Evolutionary conservation across 2,888 invertebrate species (phyloP), one percentile per base, ranked within the genome.

Genomic region (Hirtodrosophila duncani): DNA sequence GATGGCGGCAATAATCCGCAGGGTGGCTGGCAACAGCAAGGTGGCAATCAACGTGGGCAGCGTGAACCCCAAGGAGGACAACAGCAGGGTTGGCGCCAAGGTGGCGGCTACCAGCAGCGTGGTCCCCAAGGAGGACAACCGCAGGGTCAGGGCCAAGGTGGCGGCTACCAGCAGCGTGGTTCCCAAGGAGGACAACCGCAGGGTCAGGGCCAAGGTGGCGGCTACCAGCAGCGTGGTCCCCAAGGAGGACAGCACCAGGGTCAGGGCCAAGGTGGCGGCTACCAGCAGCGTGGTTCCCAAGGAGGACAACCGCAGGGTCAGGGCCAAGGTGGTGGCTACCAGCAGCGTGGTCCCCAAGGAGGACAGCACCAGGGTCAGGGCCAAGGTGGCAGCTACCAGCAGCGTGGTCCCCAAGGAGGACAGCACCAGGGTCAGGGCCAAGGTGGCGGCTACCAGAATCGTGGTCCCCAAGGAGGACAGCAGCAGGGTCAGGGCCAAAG

Each of bases 381-480:
- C n/a, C n/a, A n/a, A n/a, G 31, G 49, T 24, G 23, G 18, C 1
- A 43, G 21, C 5, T 29, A 18, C 1, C 44, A 45, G 9, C 46
- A 56, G 4, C 27, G 43, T 0, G 16, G 26, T 8, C 29, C 3
- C 13, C 44, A 9, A 2, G 34, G 7, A 10, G n/a, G n/a, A 11
- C 17, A 14, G 1, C 13, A 36, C 1, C 44, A 36, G 23, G 26
- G 39, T 11, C 17, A 14, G 1, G 20, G 44, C 1, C 44, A 36
- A 30, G 26, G 39, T 5, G 29, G 39, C 4, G 29, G 29, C 11
- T 14, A 21, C 8, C 45, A 49, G 7, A 30, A 41, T 11, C 29
- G 50, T 24, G 36, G 36, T n/a, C 33, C 16, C 6, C 36, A 46
- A 9, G 13, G 26, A n/a, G 50, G 48, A 8, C 42, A 38, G 17